Evolutionary conservation across 1,140 invertebrate species (phyloP), one percentile per base, ranked within the genome.

Genomic region (Branchinecta lindahli): DNA sequence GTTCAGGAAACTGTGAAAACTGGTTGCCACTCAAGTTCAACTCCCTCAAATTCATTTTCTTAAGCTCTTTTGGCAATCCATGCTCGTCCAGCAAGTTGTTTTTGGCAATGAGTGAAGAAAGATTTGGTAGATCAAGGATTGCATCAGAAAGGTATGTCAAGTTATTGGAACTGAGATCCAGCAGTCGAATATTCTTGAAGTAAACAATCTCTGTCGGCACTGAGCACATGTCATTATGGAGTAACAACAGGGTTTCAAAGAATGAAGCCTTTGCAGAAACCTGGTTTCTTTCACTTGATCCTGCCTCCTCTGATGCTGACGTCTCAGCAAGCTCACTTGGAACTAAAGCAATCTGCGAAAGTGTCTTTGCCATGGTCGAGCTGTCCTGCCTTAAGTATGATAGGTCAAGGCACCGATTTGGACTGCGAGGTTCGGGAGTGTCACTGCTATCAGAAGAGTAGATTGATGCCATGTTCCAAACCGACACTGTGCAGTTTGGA

Each of bases 1-100:
- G 91, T 73, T 87, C 85, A 7, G 94, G 95, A 76, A 98, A 89
- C 44, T 84, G 82, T 15, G 84, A 86, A 45, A 98, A 81, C 46
- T 84, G 79, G 81, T 98, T 98, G 15, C 94, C 94, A 80, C 91
- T 94, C 15, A 98, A 81, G 81, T 97, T 96, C 0, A 98, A 76
- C 77, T 94, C 90, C 76, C 87, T 85, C 0, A 98, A 79, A 6
- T 77, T 80, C 15, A 79, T 74, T 33, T 73, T 71, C 45, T 81
- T 82, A 75, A 96, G 88, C 71, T 86, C 85, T 79, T 97, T 97
- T 0, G 94, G 92, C 70, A 98, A 79, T 7, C 87, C 87, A 67
- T 88, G 84, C 73, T 90, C 89, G 1, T 84, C 85, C 8, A 98
- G 77, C 67, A 83, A 79, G 79, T 98, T 98, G 76, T 96, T 93